Evolutionary conservation across 2,113 vertebrate genomes (phyloP).

Genomic region (Chelonoidis abingdonii): DNA sequence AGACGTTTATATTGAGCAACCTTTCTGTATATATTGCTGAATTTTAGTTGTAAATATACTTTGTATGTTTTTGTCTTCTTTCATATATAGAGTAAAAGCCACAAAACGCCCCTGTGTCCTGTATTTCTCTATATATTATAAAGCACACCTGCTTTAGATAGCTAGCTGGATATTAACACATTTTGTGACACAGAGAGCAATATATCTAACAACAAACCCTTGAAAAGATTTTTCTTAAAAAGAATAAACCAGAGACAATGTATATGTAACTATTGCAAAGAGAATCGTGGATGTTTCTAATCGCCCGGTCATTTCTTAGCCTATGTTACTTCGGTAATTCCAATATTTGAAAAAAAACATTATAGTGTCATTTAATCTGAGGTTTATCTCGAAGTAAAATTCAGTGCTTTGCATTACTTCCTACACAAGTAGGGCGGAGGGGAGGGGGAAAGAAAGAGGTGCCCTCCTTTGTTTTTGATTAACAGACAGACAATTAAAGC

Average conservation of each 20-base stretch:
- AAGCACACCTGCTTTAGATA: not conserved
- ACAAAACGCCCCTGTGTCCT: conserved; percentile 83
- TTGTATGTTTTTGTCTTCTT: conserved; percentile 99
- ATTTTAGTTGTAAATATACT: conserved; percentile 99
- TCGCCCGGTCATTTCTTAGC: conserved; percentile 32
- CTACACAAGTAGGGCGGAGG: not conserved
- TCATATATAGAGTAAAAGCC: conserved; percentile 98
- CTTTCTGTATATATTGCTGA: conserved; percentile 98
- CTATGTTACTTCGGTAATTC: not conserved
- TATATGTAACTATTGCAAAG: not conserved
- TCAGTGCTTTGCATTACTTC: conserved; percentile 23
- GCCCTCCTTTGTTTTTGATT: conserved; percentile 61
- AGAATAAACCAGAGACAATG: not conserved
- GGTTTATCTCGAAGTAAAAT: conserved; percentile 25
- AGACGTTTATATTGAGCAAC: conserved; percentile 82
- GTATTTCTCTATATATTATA: conserved; percentile 66
- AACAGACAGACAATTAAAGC: conserved; percentile 58
- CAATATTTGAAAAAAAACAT: not conserved
- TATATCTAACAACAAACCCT: not conserved
- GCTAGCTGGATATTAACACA: not conserved
- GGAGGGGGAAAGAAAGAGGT: conserved; percentile 43
- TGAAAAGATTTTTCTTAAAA: not conserved
- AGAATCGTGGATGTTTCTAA: not conserved
- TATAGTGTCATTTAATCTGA: not conserved
- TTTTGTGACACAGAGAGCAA: not conserved